A percentile compares a stretch with the other conserved stretches of the same genome.
Conservation (phyloP, 2,888 invertebrate species). For the Platycheirus rosarum region DNA sequence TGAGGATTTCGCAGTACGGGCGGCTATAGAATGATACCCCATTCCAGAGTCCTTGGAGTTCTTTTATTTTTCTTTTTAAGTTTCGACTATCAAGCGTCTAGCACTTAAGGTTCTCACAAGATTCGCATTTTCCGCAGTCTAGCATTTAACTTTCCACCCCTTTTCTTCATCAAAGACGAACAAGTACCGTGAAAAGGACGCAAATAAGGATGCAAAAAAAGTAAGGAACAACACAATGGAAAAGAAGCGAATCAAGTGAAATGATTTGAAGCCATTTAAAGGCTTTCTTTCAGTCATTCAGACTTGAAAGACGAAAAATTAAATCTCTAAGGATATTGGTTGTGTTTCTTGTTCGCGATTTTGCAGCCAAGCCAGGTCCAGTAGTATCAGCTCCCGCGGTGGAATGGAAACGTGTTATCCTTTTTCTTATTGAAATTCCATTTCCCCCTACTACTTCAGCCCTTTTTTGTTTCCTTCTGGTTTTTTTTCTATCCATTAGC, state of each 20-base stretch:
- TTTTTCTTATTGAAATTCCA: conserved; percentile 6
- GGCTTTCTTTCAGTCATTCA: conserved; percentile 49
- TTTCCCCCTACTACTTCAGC: too few species aligned
- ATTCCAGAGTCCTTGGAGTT: background rate
- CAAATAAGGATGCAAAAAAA: background rate
- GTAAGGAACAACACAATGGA: conserved; percentile 19
- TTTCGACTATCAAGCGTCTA: conserved; percentile 29
- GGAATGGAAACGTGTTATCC: conserved; percentile 19
- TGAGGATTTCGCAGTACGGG: conserved; percentile 11
- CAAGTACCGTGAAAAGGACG: background rate
- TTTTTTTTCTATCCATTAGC: conserved; percentile 44
- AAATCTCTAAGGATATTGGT: conserved; percentile 41
- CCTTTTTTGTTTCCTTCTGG: background rate
- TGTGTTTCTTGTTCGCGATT: conserved; percentile 23
- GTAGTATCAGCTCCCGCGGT: background rate
- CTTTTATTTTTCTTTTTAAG: conserved; percentile 4
- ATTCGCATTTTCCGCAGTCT: conserved; percentile 62
- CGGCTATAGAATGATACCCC: background rate
- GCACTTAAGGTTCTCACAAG: conserved; percentile 45
- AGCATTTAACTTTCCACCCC: conserved; percentile 23
- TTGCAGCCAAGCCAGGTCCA: background rate
- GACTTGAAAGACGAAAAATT: conserved; percentile 28
- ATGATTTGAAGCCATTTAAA: conserved; percentile 64
- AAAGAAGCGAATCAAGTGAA: conserved; percentile 65
- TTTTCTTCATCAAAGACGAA: conserved; percentile 11